A percentile compares a stretch with the other conserved stretches of the same genome.
Conservation (phyloP, 2,888 invertebrate genomes). For the Spisula subtruncata region DNA sequence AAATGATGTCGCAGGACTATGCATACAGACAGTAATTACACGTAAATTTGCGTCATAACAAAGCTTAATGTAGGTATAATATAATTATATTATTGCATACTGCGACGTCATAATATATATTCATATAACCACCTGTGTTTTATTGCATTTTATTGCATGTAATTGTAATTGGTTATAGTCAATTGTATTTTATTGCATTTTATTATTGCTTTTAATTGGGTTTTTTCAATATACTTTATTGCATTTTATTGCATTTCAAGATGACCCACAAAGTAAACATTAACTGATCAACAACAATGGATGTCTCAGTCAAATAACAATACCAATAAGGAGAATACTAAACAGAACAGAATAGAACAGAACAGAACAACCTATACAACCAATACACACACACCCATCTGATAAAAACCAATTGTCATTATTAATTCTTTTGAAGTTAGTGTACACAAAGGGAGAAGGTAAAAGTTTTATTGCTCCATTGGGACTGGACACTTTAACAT, state of each 20-base stretch:
- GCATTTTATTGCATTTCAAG: background rate
- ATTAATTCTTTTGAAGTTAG: constrained; percentile 54
- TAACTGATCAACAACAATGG: background rate
- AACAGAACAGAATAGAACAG: no score
- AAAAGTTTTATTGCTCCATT: constrained; percentile 26
- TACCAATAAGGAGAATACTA: background rate
- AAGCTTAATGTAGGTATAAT: background rate
- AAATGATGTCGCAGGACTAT: background rate
- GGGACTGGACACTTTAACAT: constrained; percentile 27
- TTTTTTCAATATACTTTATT: no score
- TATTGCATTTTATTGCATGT: background rate
- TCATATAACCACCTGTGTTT: background rate
- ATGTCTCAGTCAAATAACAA: background rate
- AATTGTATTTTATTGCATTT: background rate
- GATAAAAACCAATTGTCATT: constrained; percentile 25
- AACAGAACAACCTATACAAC: background rate
- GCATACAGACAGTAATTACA: constrained; percentile 3
- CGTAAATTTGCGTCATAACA: background rate
- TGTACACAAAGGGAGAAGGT: constrained; percentile 33
- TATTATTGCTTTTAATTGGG: no score
- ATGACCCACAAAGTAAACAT: background rate
- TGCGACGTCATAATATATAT: background rate
- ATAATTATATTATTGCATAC: background rate
- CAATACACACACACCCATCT: background rate
- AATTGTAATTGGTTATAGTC: no score